Conservation (phyloP, 2,888 invertebrate genomes). For the Agonopterix subpropinquella region DNA sequence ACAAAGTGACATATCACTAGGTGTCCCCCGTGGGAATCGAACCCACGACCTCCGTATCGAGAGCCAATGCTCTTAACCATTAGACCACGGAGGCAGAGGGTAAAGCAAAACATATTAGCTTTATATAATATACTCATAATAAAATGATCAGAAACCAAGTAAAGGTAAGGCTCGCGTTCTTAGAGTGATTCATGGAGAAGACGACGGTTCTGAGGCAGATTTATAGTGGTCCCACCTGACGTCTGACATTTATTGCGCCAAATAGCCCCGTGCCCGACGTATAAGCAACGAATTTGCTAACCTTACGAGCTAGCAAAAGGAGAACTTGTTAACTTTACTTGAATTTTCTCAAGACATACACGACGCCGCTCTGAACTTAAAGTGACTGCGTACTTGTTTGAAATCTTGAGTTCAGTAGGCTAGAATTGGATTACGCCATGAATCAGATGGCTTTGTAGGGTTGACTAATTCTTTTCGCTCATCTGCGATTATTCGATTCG, state of each 20-base stretch:
- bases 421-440: too few relatives aligned
- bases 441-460: too few relatives aligned
- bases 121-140: too few relatives aligned
- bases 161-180: conserved; percentile 6
- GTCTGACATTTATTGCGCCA: conserved; percentile 56
- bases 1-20: too few relatives aligned
- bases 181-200: conserved; percentile 50
- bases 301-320: not conserved
- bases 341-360: not conserved
- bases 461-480: too few relatives aligned
- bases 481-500: too few relatives aligned
- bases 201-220: conserved; percentile 42
- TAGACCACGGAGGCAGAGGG: too few relatives aligned
- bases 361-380: not conserved
- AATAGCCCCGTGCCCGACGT: conserved; percentile 26
- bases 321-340: not conserved
- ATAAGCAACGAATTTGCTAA: conserved; percentile 31
- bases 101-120: too few relatives aligned
- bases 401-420: not conserved
- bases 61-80: too few relatives aligned
- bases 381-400: not conserved
- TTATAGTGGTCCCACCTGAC: conserved; percentile 54
- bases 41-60: too few relatives aligned
- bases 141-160: too few relatives aligned
- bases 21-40: too few relatives aligned